These are phyloP conservation scores for Colletes gigas DNA, from an alignment of 1,140 invertebrate genomes.

Conservation along the genomic window DNA sequence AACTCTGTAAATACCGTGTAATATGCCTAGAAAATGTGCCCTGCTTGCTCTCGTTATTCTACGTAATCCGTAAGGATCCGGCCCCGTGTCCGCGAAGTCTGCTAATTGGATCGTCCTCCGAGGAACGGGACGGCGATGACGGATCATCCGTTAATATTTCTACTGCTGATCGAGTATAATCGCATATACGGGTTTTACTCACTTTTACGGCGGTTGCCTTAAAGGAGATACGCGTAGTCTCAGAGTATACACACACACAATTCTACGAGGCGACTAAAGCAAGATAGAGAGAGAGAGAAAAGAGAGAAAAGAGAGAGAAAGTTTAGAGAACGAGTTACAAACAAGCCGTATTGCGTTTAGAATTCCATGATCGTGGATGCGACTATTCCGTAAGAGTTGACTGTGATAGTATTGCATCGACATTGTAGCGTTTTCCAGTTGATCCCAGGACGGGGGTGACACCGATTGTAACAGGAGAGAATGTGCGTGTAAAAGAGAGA, in stretches of 20 bases:
- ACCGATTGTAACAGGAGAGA: background rate
- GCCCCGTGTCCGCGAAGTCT: conserved; percentile 12
- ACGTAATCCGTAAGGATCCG: conserved; percentile 27
- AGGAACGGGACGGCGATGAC: conserved; percentile 24
- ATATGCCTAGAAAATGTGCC: conserved; percentile 73
- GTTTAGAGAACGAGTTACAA: conserved; percentile 42
- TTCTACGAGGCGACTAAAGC: background rate
- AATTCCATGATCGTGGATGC: conserved; percentile 51
- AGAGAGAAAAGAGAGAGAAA: conserved; percentile 10
- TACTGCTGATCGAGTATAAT: conserved; percentile 42
- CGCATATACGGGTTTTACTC: conserved; percentile 25
- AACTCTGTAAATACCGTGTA: conserved; percentile 77
- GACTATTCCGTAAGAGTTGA: conserved; percentile 50
- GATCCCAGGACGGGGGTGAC: background rate
- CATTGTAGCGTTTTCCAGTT: conserved; percentile 34
- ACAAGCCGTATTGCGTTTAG: conserved; percentile 58
- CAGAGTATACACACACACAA: background rate
- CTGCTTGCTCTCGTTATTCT: conserved; percentile 64
- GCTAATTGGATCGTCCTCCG: background rate
- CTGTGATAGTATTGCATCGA: conserved; percentile 63
- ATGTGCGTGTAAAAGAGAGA: background rate
- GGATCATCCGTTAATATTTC: conserved; percentile 29
- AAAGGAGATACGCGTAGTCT: conserved; percentile 25
- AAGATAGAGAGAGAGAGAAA: background rate
- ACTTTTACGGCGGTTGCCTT: conserved; percentile 35